phyloP scores from a whole-genome alignment of 2,797 vertebrate genomes.

The Artibeus jamaicensis region DNA sequence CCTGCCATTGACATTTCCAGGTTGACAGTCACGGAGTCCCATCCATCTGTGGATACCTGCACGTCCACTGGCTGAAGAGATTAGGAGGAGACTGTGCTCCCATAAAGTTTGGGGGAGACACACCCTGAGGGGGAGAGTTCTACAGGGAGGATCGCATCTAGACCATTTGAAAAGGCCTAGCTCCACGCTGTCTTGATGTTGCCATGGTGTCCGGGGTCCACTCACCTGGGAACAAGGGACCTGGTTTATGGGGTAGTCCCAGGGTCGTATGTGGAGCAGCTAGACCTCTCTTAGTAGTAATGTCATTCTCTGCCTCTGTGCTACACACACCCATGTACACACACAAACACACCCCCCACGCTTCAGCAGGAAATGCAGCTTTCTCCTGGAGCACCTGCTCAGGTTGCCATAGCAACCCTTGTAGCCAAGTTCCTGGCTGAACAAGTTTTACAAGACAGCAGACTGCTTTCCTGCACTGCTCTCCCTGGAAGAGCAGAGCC shows the following conservation, averaged over 20 bases:
- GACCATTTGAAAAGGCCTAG: background rate
- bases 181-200: background rate
- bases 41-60: rapidly evolving
- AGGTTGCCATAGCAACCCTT: conserved; percentile 69
- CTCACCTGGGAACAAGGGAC: background rate
- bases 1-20: background rate
- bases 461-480: background rate
- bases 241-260: background rate
- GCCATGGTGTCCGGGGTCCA: background rate
- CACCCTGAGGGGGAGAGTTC: background rate
- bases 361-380: background rate
- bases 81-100: background rate
- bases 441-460: background rate
- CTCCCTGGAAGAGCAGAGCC: background rate
- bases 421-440: conserved; percentile 48
- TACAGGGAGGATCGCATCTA: background rate
- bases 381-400: background rate
- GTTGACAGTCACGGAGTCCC: rapidly evolving
- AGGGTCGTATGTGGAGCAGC: background rate
- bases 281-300: background rate
- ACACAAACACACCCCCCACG: background rate
- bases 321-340: background rate
- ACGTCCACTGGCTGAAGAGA: background rate
- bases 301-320: background rate
- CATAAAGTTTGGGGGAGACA: background rate